A percentile compares a stretch with the other conserved stretches of the same genome.
Evolutionary conservation across 2,797 vertebrate genomes (phyloP).

Genomic region (Oryzias sinensis): DNA sequence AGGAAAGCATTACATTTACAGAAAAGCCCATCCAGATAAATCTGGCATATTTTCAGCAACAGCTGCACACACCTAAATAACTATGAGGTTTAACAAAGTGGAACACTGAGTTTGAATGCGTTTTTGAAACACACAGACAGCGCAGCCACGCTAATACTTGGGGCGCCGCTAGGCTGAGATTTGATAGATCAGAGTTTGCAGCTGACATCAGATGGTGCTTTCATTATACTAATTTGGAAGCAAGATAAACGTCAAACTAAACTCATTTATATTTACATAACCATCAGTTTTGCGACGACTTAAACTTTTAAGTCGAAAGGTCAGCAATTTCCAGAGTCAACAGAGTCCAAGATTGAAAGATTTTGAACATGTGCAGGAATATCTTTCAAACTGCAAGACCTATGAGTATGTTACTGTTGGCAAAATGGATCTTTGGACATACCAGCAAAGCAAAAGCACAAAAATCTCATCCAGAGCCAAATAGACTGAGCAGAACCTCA

Average conservation of each 20-base stretch:
- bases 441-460: slow-evolving; percentile 1
- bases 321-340: slow-evolving; percentile 2
- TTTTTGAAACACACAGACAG: too few species aligned
- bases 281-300: too few species aligned
- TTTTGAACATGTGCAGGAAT: neutral
- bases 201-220: neutral
- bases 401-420: neutral
- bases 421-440: neutral
- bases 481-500: neutral
- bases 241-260: neutral
- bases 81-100: too few species aligned
- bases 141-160: neutral
- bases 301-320: neutral
- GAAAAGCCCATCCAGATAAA: too few species aligned
- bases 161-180: neutral
- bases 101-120: too few species aligned
- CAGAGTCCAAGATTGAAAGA: neutral
- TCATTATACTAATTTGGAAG: neutral
- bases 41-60: too few species aligned
- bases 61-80: too few species aligned
- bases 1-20: too few species aligned
- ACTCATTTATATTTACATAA: too few species aligned
- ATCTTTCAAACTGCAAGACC: neutral
- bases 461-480: neutral
- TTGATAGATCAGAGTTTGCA: neutral